Conservation (phyloP, 2,113 vertebrate genomes). For the Thymallus thymallus region DNA sequence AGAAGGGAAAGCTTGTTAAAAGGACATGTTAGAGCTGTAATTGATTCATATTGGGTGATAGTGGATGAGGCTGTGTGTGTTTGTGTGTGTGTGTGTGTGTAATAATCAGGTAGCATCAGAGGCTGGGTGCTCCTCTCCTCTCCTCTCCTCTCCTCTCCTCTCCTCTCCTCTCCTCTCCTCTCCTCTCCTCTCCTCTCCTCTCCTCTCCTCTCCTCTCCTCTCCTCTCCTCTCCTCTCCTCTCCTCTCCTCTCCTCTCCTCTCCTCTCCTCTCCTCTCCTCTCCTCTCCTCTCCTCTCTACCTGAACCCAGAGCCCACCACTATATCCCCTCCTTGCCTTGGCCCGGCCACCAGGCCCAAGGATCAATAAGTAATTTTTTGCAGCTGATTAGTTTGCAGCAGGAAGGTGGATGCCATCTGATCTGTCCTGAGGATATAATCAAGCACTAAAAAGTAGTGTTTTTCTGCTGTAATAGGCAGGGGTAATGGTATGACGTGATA, state of each 20-base stretch:
- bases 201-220: conserved; percentile 29
- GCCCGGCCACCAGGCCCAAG: conserved; percentile 28
- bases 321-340: conserved; percentile 71
- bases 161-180: conserved; percentile 29
- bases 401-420: conserved; percentile 83
- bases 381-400: conserved; percentile 95
- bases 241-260: conserved; percentile 29
- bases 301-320: conserved; percentile 75
- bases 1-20: conserved; percentile 49
- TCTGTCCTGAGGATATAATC: conserved; percentile 95
- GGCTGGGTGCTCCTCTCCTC: conserved; percentile 60
- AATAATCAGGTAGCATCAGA: conserved; percentile 32
- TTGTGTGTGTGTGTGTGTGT: conserved; percentile 17
- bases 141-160: conserved; percentile 29
- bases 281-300: conserved; percentile 42
- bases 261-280: conserved; percentile 31
- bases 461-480: conserved; percentile 63
- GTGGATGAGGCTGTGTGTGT: neutral
- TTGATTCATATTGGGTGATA: conserved; percentile 57
- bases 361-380: conserved; percentile 99
- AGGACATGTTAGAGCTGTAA: conserved; percentile 49
- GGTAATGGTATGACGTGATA: conserved; percentile 39
- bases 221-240: conserved; percentile 29
- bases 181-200: conserved; percentile 29
- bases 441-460: conserved; percentile 84